Evolutionary conservation across 2,888 invertebrate genomes (phyloP).

Genomic region (Lepidocyrtoides sp.): DNA sequence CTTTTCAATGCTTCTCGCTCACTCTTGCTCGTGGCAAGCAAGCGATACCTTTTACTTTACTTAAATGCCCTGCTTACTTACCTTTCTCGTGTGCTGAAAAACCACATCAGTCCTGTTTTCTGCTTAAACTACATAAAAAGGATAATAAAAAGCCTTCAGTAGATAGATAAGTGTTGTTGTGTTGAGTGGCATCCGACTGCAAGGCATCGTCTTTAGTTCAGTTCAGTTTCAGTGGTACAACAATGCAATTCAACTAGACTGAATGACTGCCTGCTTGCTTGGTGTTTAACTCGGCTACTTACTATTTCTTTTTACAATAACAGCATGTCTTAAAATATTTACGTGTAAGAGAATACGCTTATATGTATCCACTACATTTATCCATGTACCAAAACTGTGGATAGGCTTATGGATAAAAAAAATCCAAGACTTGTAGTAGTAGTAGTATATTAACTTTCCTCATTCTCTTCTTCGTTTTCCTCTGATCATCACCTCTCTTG

Average conservation of each 20-base stretch:
- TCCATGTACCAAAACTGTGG: neutral
- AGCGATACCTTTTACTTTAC: conserved; percentile 14
- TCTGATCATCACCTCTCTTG: neutral
- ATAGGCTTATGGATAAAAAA: neutral
- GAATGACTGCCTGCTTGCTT: neutral
- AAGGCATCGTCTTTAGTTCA: neutral
- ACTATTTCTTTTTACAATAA: neutral
- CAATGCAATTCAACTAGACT: conserved; percentile 32
- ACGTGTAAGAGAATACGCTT: neutral
- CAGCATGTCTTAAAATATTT: neutral
- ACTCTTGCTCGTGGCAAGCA: neutral
- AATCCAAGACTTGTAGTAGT: neutral
- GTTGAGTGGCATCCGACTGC: neutral
- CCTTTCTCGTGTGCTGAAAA: conserved; percentile 2
- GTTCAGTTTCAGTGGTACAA: neutral
- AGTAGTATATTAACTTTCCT: too few relatives aligned
- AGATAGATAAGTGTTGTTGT: conserved; percentile 19
- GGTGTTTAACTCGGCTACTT: too few relatives aligned
- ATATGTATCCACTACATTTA: neutral
- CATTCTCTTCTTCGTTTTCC: neutral
- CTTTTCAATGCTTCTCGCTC: neutral
- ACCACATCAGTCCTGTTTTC: neutral
- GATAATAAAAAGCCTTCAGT: conserved; percentile 41
- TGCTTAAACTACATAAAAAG: conserved; percentile 43
- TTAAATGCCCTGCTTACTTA: neutral